Conservation (phyloP, 2,113 vertebrate genomes). For the Puntigrus tetrazona region DNA sequence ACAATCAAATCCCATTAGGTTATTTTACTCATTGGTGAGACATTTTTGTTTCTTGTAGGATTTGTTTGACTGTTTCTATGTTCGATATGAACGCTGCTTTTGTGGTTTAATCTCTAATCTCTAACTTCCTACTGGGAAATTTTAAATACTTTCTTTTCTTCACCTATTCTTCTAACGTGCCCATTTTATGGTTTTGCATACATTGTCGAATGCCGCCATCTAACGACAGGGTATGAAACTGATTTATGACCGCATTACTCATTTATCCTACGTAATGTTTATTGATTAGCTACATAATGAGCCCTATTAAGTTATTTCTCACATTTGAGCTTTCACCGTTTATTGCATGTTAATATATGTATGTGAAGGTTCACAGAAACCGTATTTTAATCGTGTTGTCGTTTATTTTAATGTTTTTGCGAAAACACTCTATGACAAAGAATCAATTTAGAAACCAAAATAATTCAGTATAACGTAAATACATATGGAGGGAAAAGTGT, state of each 20-base stretch:
- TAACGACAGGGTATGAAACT: not conserved
- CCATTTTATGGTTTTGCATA: not conserved
- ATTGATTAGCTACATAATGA: not conserved
- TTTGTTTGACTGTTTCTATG: not conserved
- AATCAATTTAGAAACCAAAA: not conserved
- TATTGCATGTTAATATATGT: not conserved
- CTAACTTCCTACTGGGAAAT: not conserved
- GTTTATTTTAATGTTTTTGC: not conserved
- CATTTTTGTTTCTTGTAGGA: not conserved
- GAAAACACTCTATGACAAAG: not conserved
- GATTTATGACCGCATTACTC: not conserved
- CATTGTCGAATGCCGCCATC: slow-evolving; percentile 30
- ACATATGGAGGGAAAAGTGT: not conserved
- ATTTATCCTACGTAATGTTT: not conserved
- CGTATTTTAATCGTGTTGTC: not conserved
- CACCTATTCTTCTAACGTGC: not conserved
- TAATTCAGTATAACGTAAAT: not conserved
- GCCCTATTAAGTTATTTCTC: not conserved
- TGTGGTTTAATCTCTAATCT: not conserved
- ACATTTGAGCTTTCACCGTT: not conserved
- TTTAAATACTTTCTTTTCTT: not conserved
- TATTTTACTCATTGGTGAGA: not conserved
- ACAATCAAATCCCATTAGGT: not conserved
- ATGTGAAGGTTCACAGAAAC: not conserved
- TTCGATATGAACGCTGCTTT: not conserved